These are phyloP conservation scores for Rhyacophila brunnea DNA, from an alignment of 1,140 invertebrate genomes.

Conservation along the genomic window DNA sequence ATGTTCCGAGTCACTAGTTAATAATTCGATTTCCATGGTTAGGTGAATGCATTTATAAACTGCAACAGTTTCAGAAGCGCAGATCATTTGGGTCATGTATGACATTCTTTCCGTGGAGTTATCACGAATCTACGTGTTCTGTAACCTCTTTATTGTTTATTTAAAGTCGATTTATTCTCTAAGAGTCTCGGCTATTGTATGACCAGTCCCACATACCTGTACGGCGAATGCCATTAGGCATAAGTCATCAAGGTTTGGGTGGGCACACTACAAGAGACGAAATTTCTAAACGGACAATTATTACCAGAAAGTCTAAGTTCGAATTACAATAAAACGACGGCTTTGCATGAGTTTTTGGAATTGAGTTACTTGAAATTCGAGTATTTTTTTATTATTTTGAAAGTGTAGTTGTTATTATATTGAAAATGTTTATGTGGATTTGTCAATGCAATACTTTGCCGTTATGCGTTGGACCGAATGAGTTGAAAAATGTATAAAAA, in stretches of 20 bases:
- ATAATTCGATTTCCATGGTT: too few relatives aligned
- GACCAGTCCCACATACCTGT: not conserved
- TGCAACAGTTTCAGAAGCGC: not conserved
- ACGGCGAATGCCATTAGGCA: not conserved
- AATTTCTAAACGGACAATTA: slow-evolving; percentile 5
- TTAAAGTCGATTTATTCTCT: slow-evolving; percentile 10
- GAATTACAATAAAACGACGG: too few relatives aligned
- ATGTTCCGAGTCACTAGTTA: too few relatives aligned
- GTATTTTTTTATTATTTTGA: not conserved
- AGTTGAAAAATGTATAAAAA: too few relatives aligned
- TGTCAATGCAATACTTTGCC: too few relatives aligned
- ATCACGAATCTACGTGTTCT: not conserved
- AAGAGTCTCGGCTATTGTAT: slow-evolving; percentile 1
- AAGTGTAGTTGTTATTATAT: not conserved
- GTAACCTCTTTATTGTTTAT: slow-evolving; percentile 6
- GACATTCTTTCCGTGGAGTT: not conserved
- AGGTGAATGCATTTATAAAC: too few relatives aligned
- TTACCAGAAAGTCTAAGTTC: too few relatives aligned
- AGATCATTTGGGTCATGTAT: not conserved
- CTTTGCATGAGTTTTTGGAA: too few relatives aligned
- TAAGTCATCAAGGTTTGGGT: too few relatives aligned
- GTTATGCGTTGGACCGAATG: too few relatives aligned
- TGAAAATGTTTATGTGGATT: too few relatives aligned
- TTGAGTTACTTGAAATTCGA: not conserved
- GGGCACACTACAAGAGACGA: not conserved